phyloP scores from a whole-genome alignment of 2,797 vertebrate species.

The Ictinia mississippiensis region DNA sequence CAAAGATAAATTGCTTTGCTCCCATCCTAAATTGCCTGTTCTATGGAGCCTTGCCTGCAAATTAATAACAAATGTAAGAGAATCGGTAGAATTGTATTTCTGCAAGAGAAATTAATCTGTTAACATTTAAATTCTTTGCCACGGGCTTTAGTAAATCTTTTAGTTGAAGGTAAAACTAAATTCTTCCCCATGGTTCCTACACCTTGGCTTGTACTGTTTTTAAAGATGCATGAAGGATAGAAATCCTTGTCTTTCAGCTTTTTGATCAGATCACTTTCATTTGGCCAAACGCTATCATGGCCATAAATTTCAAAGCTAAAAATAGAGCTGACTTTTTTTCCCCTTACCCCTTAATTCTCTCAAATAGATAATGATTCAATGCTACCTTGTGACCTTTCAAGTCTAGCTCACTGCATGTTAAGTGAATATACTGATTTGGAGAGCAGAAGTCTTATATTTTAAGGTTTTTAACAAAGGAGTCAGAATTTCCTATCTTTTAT shows the following conservation, averaged over 20 bases:
- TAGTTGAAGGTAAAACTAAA: conserved; percentile 27
- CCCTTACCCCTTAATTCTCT: conserved; percentile 35
- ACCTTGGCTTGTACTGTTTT: neutral
- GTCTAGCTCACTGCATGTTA: neutral
- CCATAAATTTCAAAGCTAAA: conserved; percentile 40
- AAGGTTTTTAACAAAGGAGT: neutral
- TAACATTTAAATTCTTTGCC: conserved; percentile 41
- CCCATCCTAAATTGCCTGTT: neutral
- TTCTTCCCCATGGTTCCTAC: neutral
- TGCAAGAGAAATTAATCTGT: conserved; percentile 2
- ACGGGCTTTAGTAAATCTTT: conserved; percentile 16
- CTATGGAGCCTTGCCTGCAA: neutral
- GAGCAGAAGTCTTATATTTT: neutral
- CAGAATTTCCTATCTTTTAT: neutral
- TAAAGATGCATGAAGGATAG: neutral
- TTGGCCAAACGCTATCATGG: neutral
- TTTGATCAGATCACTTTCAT: conserved; percentile 1
- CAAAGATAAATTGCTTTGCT: neutral
- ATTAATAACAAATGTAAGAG: conserved; percentile 12
- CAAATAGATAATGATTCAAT: neutral
- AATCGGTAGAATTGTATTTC: neutral
- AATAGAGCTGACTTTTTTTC: neutral
- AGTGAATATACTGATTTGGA: neutral
- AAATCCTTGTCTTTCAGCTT: neutral
- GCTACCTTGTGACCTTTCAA: conserved; percentile 27